These are phyloP conservation scores for Cosmia pyralina DNA, from an alignment of 2,888 invertebrate species.

Conservation along the genomic window DNA sequence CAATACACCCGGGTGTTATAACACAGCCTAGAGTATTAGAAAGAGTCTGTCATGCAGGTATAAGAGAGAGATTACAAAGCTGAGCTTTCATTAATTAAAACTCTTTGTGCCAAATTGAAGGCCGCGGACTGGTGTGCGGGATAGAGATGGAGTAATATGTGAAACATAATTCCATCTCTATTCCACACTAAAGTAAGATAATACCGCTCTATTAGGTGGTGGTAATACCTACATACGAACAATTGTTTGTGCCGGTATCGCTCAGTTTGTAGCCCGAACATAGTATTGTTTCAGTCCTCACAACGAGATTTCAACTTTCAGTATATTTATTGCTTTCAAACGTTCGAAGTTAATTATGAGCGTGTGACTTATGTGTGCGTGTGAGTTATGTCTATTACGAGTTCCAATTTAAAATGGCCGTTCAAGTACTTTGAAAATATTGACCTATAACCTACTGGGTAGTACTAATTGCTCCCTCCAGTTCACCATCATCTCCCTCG, in stretches of 20 bases:
- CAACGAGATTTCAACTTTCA: conserved; percentile 58
- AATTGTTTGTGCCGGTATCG: conserved; percentile 14
- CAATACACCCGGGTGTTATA: background rate
- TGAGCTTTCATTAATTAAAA: too few relatives aligned
- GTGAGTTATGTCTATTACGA: conserved; percentile 28
- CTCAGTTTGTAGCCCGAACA: conserved; percentile 32
- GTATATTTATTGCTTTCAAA: conserved; percentile 60
- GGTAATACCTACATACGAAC: background rate
- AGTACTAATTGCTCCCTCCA: background rate
- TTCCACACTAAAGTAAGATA: background rate
- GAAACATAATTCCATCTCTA: background rate
- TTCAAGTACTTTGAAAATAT: background rate
- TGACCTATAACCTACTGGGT: background rate
- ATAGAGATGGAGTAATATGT: background rate
- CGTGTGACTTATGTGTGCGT: conserved; percentile 48
- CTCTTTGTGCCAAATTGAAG: background rate
- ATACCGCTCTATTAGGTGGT: background rate
- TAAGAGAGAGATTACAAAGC: too few relatives aligned
- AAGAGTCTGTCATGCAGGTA: background rate
- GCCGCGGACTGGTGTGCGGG: background rate
- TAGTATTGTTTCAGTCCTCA: conserved; percentile 48
- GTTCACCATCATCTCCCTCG: background rate
- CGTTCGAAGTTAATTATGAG: conserved; percentile 54
- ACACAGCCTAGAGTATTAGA: background rate
- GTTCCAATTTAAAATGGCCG: conserved; percentile 2